phyloP scores from a whole-genome alignment of 1,140 invertebrate genomes.

The Yoshiicerus persimilis region DNA sequence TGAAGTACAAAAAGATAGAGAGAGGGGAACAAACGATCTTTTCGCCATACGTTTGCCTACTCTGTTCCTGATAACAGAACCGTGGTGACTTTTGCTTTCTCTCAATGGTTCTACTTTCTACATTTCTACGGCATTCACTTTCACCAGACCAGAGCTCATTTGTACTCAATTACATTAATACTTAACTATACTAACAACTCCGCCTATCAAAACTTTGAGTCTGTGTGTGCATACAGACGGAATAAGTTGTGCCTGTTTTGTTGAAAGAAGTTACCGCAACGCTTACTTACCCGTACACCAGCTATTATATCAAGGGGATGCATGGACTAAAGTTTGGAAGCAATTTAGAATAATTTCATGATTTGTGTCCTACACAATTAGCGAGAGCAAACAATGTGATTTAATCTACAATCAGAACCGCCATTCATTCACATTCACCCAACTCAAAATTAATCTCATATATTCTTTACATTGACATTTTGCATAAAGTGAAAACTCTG shows the following conservation, averaged over 20 bases:
- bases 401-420: neutral
- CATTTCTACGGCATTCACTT: neutral
- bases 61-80: neutral
- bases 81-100: neutral
- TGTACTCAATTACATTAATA: conserved; percentile 10
- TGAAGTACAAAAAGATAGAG: neutral
- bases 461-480: neutral
- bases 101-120: neutral
- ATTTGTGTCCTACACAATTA: neutral
- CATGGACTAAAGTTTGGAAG: neutral
- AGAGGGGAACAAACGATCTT: neutral
- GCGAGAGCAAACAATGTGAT: neutral
- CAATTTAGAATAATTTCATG: conserved; percentile 1
- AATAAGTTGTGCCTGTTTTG: neutral
- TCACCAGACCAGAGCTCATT: neutral
- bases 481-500: neutral
- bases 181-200: neutral
- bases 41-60: neutral
- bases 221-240: neutral
- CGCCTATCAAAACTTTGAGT: neutral
- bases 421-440: neutral
- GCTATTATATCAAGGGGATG: neutral
- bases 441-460: neutral
- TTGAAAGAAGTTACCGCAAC: neutral
- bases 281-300: neutral